These are phyloP conservation scores for Thyatira batis DNA, from an alignment of 2,888 invertebrate species.

Conservation along the genomic window DNA sequence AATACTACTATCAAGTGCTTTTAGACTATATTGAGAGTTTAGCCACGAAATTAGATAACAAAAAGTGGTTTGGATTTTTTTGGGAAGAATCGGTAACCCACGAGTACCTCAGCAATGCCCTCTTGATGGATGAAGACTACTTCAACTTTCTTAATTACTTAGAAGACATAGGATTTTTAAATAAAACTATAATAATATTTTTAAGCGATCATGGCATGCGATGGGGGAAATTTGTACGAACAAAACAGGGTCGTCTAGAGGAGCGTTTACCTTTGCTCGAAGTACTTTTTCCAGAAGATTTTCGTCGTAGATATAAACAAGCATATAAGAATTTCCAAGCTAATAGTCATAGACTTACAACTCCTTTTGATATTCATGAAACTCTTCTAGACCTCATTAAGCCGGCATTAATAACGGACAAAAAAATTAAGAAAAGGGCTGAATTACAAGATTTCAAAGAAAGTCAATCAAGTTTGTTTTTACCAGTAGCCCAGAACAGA, in stretches of 20 bases:
- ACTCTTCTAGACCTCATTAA: constrained; percentile 87
- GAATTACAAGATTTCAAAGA: constrained; percentile 44
- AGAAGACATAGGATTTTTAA: constrained; percentile 72
- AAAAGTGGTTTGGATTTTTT: constrained; percentile 88
- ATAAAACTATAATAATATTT: constrained; percentile 86
- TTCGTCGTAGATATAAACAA: constrained; percentile 81
- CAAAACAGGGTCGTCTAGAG: constrained; percentile 91
- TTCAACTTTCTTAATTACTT: constrained; percentile 78
- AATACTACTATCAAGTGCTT: constrained; percentile 85
- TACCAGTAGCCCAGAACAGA: constrained; percentile 84
- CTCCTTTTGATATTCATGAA: constrained; percentile 88
- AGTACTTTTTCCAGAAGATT: constrained; percentile 86
- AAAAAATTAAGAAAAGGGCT: constrained; percentile 37
- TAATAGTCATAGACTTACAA: constrained; percentile 87
- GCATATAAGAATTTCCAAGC: constrained; percentile 83
- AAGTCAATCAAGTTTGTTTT: constrained; percentile 87
- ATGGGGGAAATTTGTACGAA: constrained; percentile 89
- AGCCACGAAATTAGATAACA: constrained; percentile 73
- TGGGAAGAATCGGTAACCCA: constrained; percentile 92
- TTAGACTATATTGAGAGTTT: constrained; percentile 86
- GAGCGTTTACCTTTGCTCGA: constrained; percentile 91
- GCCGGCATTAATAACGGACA: constrained; percentile 45
- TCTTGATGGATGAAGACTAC: constrained; percentile 85
- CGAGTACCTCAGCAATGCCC: constrained; percentile 88
- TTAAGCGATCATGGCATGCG: constrained; percentile 95